These are phyloP conservation scores for Operophtera brumata DNA, from an alignment of 2,888 invertebrate genomes.

Conservation along the genomic window DNA sequence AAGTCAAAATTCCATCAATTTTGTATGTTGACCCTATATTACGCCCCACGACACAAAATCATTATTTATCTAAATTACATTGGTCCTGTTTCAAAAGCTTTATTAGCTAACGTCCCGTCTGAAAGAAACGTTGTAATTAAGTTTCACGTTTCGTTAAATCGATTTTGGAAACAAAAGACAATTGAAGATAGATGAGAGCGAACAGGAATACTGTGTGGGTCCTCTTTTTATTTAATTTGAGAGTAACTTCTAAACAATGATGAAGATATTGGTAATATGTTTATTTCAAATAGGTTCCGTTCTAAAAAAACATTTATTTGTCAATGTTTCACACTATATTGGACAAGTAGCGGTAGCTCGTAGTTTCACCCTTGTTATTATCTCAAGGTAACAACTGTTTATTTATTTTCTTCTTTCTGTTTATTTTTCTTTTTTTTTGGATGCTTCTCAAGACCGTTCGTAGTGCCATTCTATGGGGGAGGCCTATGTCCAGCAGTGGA, in stretches of 20 bases:
- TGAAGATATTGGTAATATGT: no score
- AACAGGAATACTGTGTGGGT: neutral
- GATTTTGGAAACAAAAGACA: slow-evolving; percentile 24
- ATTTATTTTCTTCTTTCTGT: no score
- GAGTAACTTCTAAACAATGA: neutral
- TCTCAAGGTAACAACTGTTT: no score
- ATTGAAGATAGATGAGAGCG: slow-evolving; percentile 12
- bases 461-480: no score
- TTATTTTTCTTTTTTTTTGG: no score
- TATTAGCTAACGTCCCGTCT: slow-evolving; percentile 23
- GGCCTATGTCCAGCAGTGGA: no score
- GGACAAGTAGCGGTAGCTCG: no score
- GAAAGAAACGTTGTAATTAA: slow-evolving; percentile 36
- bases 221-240: neutral
- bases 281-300: no score
- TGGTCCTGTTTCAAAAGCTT: slow-evolving; percentile 28
- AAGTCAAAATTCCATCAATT: neutral
- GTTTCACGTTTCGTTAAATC: slow-evolving; percentile 29
- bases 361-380: no score
- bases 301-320: no score
- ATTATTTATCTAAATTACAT: slow-evolving; percentile 26
- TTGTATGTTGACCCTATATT: neutral
- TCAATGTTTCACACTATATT: no score
- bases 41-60: slow-evolving; percentile 4
- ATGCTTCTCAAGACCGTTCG: no score